Evolutionary conservation across 2,797 vertebrate species (phyloP), one percentile per base, ranked within the genome.

Genomic region (Coregonus sp.): DNA sequence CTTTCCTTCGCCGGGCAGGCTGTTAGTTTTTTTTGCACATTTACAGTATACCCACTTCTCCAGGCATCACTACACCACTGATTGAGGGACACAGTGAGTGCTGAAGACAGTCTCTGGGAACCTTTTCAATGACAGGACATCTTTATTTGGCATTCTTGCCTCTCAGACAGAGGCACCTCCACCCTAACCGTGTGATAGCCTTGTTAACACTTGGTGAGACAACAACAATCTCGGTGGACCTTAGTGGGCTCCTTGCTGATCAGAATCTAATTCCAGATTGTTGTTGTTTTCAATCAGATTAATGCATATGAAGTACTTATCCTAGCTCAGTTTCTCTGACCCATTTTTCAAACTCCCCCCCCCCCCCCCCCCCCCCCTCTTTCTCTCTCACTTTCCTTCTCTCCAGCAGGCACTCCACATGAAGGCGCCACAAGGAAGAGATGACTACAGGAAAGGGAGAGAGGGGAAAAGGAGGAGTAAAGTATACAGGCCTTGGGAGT

Each of bases 401-500:
- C 65, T 67, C 12, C 37, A 11, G 1, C 68, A 25, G 6, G 37
- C n/a, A 70, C 66, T 6, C 5, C 35, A 67, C 31, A 37, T 16
- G 35, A 35, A 50, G 29, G 12, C 18, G 6, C 12, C 47, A 50
- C 20, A 15, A 50, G 16, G 35, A 9, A 47, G 40, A 20, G 47
- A 40, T 40, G 75, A 25, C 31, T 4, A 74, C 31, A 76, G 2
- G 73, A 72, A 75, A 78, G 72, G 61, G 65, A 54, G 1, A n/a
- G 51, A 52, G 80, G 51, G 76, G 82, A 74, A 25, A 71, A 80
- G 77, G 47, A 76, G 72, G 5, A 18, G 69, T 74, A 72, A 59
- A 73, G 78, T 56, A 16, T n/a, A 56, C 52, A 16, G 56, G 84
- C 72, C 61, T 4, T 65, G 25, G 25, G 61, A 65, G 61, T 25